Conservation (phyloP, 1,140 invertebrate genomes). For the Drosophila ambigua region DNA sequence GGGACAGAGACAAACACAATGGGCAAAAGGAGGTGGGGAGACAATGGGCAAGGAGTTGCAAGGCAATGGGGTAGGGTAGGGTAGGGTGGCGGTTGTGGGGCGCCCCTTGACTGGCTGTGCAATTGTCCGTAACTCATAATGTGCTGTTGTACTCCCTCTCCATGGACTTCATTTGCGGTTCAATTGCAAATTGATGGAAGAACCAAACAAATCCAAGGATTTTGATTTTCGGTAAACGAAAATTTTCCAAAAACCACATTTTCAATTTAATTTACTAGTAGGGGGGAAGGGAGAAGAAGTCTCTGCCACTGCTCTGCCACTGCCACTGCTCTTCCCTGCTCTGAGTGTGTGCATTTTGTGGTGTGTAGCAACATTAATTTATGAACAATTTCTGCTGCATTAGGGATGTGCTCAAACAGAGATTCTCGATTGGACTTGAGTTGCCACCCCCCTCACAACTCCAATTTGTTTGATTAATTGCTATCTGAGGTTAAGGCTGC, state of each 20-base stretch:
- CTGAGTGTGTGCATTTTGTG: too few species aligned
- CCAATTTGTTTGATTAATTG: slow-evolving; percentile 49
- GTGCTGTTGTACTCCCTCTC: background rate
- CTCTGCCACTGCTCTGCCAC: too few species aligned
- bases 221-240: slow-evolving; percentile 24
- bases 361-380: too few species aligned
- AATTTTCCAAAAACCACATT: slow-evolving; percentile 9
- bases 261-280: background rate
- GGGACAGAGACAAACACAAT: slow-evolving; percentile 19
- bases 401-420: background rate
- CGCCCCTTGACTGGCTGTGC: slow-evolving; percentile 33
- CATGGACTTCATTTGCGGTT: slow-evolving; percentile 65
- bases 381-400: background rate
- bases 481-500: too few species aligned
- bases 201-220: slow-evolving; percentile 39
- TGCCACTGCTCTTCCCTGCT: too few species aligned
- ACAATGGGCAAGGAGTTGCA: background rate
- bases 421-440: background rate
- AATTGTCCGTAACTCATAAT: slow-evolving; percentile 74
- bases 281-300: background rate
- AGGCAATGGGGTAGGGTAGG: background rate
- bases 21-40: background rate
- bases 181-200: slow-evolving; percentile 41
- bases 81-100: slow-evolving; percentile 35
- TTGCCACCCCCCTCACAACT: background rate